These are phyloP conservation scores for Nysson spinosus DNA, from an alignment of 2,888 invertebrate genomes.

Conservation along the genomic window DNA sequence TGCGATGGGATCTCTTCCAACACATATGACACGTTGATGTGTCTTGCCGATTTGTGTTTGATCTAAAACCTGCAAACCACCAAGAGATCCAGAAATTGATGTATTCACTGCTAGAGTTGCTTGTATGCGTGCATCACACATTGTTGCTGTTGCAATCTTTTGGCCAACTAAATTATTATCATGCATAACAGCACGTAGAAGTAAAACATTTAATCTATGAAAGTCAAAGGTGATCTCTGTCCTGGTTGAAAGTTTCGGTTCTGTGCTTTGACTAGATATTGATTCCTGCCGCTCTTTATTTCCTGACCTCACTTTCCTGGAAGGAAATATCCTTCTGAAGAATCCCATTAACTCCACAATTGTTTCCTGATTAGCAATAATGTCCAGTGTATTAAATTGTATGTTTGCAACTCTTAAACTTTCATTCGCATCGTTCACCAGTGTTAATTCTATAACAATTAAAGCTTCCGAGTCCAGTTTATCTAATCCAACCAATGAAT, in stretches of 20 bases:
- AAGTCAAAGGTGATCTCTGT: conserved; percentile 95
- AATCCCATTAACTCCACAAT: conserved; percentile 96
- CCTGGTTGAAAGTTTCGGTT: conserved; percentile 75
- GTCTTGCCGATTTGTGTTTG: conserved; percentile 90
- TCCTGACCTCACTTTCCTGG: conserved; percentile 54
- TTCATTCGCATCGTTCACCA: conserved; percentile 79
- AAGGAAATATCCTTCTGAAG: conserved; percentile 84
- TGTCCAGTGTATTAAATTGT: conserved; percentile 95
- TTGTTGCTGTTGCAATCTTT: conserved; percentile 96
- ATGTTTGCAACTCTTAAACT: conserved; percentile 87
- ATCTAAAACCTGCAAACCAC: conserved; percentile 94
- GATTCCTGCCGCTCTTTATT: conserved; percentile 66
- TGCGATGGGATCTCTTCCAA: conserved; percentile 86
- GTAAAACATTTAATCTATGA: conserved; percentile 91
- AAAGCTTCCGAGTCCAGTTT: conserved; percentile 83
- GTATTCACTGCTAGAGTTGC: conserved; percentile 84
- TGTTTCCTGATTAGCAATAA: conserved; percentile 97
- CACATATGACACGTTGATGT: conserved; percentile 91
- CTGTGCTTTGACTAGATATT: conserved; percentile 61
- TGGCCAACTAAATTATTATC: conserved; percentile 86
- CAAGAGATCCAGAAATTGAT: conserved; percentile 90
- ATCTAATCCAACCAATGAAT: conserved; percentile 68
- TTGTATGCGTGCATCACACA: conserved; percentile 93
- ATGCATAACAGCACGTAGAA: conserved; percentile 88
- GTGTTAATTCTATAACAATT: conserved; percentile 89